A percentile compares a stretch with the other conserved stretches of the same genome.
Evolutionary conservation across 2,797 vertebrate genomes (phyloP).

Genomic region (Pterois miles): DNA sequence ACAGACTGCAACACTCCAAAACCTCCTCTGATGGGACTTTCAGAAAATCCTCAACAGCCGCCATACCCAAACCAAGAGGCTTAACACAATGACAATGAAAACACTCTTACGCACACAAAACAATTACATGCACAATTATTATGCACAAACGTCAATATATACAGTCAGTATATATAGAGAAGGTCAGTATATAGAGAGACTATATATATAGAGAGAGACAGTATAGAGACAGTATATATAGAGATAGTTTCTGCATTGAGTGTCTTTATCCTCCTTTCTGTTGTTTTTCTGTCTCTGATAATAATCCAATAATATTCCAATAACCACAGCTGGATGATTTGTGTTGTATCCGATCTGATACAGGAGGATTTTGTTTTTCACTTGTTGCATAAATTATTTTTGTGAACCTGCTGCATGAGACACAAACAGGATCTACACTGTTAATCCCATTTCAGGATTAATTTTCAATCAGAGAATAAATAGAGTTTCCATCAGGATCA

Average conservation of each 20-base stretch:
- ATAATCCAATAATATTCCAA: constrained; percentile 65
- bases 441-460: constrained; percentile 53
- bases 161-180: too few relatives aligned
- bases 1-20: too few relatives aligned
- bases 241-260: background rate
- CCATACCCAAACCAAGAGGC: too few relatives aligned
- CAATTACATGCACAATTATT: too few relatives aligned
- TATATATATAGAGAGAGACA: too few relatives aligned
- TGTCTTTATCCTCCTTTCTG: constrained; percentile 13
- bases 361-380: background rate
- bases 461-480: constrained; percentile 40
- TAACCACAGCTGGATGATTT: constrained; percentile 17
- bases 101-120: too few relatives aligned
- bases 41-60: too few relatives aligned
- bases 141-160: too few relatives aligned
- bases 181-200: too few relatives aligned
- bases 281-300: constrained; percentile 43
- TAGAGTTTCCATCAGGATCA: constrained; percentile 2
- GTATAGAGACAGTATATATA: background rate
- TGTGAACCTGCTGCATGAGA: constrained; percentile 31
- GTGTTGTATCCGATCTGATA: background rate
- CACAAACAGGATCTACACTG: constrained; percentile 24
- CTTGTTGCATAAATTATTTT: constrained; percentile 42
- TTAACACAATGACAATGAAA: too few relatives aligned
- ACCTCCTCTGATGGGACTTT: too few relatives aligned